Conservation (phyloP, 2,113 vertebrate species). For the Grammomys dolichurus region DNA sequence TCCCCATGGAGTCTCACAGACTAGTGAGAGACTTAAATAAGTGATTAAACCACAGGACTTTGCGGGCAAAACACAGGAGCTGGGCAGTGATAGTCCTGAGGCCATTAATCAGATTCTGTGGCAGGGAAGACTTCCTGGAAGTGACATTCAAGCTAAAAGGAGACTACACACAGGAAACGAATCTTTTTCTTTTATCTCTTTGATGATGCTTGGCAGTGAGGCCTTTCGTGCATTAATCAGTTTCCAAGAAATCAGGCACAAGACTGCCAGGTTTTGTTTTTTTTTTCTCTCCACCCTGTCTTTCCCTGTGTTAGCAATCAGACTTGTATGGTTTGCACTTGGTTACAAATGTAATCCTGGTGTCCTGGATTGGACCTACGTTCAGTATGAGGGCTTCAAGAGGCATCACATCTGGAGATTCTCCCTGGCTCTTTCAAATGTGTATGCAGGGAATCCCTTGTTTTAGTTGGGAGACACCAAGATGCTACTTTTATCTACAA, state of each 20-base stretch:
- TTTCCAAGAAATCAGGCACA: conserved; percentile 59
- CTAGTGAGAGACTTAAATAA: not conserved
- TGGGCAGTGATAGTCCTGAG: not conserved
- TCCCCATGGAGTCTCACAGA: not conserved
- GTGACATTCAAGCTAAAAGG: conserved; percentile 55
- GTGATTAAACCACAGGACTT: conserved; percentile 33
- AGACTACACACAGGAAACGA: conserved; percentile 40
- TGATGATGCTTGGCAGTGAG: not conserved
- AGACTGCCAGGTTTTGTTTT: not conserved
- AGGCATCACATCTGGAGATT: not conserved
- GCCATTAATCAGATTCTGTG: not conserved
- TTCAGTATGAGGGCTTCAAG: not conserved
- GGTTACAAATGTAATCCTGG: conserved; percentile 2
- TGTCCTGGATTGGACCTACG: not conserved
- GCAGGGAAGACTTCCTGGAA: conserved; percentile 54
- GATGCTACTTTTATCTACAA: not conserved
- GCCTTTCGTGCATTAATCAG: not conserved
- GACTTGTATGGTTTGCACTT: not conserved
- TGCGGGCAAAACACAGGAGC: not conserved
- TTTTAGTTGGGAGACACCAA: not conserved
- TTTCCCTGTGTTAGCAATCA: not conserved
- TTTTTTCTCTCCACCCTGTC: not conserved
- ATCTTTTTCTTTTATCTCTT: conserved; percentile 58
- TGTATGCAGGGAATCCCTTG: not conserved
- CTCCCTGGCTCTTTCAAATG: not conserved